These are phyloP conservation scores for Andricus curvator DNA, from an alignment of 2,888 invertebrate species.

Conservation along the genomic window DNA sequence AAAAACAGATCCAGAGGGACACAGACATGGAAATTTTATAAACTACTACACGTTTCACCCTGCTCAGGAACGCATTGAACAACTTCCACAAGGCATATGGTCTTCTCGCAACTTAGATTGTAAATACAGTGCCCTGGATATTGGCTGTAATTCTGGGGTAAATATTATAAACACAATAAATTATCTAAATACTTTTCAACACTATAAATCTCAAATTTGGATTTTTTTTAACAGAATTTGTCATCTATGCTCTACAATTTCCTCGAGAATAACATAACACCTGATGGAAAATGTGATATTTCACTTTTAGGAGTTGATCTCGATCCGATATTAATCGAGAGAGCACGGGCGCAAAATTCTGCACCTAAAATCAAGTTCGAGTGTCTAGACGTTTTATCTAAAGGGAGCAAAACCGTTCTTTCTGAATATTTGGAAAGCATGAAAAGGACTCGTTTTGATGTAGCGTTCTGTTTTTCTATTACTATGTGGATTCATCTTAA, in stretches of 20 bases:
- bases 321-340: conserved; percentile 84
- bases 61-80: conserved; percentile 83
- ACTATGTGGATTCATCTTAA: conserved; percentile 96
- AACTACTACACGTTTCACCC: conserved; percentile 92
- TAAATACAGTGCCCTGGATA: conserved; percentile 82
- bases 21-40: conserved; percentile 90
- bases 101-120: conserved; percentile 60
- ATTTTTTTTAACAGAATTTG: conserved; percentile 6
- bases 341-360: conserved; percentile 82
- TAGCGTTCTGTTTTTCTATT: conserved; percentile 89
- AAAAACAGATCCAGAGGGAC: conserved; percentile 85
- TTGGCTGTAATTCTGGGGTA: conserved; percentile 90
- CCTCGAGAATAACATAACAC: conserved; percentile 77
- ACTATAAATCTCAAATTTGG: neutral
- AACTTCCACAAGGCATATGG: conserved; percentile 82
- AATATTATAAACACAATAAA: conserved; percentile 57
- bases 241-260: conserved; percentile 71
- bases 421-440: conserved; percentile 78
- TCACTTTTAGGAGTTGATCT: conserved; percentile 87
- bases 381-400: conserved; percentile 82
- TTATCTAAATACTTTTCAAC: neutral
- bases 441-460: conserved; percentile 81
- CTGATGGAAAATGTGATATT: conserved; percentile 72
- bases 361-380: conserved; percentile 79
- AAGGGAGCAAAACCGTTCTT: conserved; percentile 52